phyloP scores from a whole-genome alignment of 2,113 vertebrate species.

The Eulacestoma nigropectus region DNA sequence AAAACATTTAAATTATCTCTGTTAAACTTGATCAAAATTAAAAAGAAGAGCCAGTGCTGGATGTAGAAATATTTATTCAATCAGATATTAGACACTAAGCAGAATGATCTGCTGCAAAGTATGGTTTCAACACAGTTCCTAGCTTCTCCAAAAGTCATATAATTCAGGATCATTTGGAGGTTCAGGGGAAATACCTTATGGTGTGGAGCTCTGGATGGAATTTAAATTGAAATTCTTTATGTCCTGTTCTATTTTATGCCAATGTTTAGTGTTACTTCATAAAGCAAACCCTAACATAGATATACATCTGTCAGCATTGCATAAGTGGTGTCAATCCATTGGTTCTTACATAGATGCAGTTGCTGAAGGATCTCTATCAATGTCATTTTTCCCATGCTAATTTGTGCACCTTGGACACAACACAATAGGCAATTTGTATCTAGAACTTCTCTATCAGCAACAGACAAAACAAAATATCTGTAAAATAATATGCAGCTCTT shows the following conservation, averaged over 20 bases:
- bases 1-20: not conserved
- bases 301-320: not conserved
- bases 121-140: not conserved
- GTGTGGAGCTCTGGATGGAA: not conserved
- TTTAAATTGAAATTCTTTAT: not conserved
- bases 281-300: not conserved
- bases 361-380: not conserved
- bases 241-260: not conserved
- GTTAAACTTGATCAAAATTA: not conserved
- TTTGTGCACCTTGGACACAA: not conserved
- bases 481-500: not conserved
- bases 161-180: not conserved
- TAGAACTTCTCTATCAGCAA: not conserved
- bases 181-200: not conserved
- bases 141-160: not conserved
- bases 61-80: not conserved
- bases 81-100: not conserved
- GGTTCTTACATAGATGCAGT: not conserved
- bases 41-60: not conserved
- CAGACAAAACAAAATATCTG: not conserved
- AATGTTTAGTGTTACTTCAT: not conserved
- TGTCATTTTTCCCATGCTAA: not conserved
- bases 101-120: not conserved
- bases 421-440: not conserved
- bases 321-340: not conserved